Percentiles rank a stretch among this genome's conserved stretches.
These are phyloP conservation scores for Charanyca ferruginea DNA, from an alignment of 2,888 invertebrate genomes.

Conservation along the genomic window DNA sequence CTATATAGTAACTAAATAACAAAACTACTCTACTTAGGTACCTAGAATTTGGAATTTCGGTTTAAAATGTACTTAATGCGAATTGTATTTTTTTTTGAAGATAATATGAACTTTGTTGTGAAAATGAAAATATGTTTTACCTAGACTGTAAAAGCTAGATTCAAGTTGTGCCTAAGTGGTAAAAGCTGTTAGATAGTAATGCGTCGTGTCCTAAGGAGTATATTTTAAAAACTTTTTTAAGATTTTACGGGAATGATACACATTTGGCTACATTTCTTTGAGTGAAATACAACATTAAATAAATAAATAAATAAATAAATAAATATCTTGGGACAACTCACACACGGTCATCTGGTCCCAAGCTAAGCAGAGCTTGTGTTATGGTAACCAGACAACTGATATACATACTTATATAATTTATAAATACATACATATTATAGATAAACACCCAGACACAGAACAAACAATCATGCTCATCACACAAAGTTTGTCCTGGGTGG, in stretches of 20 bases:
- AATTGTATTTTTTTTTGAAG: neutral
- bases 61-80: neutral
- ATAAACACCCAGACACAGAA: no score
- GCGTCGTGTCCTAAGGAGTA: neutral
- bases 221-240: constrained; percentile 19
- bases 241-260: neutral
- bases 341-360: no score
- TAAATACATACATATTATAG: no score
- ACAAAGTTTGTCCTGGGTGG: no score
- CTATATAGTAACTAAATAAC: neutral
- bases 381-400: no score
- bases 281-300: neutral
- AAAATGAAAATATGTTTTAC: constrained; percentile 2
- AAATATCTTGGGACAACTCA: no score
- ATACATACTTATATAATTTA: no score
- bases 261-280: neutral
- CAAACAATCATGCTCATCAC: no score
- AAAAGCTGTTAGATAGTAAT: constrained; percentile 7
- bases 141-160: constrained; percentile 6
- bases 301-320: no score
- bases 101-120: neutral
- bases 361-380: no score
- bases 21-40: neutral
- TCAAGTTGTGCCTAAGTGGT: constrained; percentile 19
- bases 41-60: neutral